Conservation (phyloP, 2,888 invertebrate genomes). For the Polylopha cassiicola region DNA sequence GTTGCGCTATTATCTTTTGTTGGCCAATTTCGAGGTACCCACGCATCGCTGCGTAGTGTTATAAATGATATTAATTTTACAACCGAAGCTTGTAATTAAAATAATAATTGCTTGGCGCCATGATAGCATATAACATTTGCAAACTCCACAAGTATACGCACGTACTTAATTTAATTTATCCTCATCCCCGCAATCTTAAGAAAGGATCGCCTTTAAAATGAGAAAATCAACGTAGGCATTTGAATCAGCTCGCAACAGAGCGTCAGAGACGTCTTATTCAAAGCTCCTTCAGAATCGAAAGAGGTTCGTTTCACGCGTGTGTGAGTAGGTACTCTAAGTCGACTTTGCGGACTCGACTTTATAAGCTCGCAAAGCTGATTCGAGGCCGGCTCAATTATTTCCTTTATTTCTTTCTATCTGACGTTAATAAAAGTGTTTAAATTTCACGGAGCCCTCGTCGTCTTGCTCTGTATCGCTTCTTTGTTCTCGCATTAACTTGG, state of each 20-base stretch:
- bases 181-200: constrained; percentile 21
- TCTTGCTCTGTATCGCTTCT: constrained; percentile 42
- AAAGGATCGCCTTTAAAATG: constrained; percentile 40
- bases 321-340: constrained; percentile 37
- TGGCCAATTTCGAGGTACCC: constrained; percentile 13
- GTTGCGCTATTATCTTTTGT: constrained; percentile 16
- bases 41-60: constrained; percentile 6
- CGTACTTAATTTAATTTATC: constrained; percentile 22
- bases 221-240: constrained; percentile 45
- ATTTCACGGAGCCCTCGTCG: constrained; percentile 40
- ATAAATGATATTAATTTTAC: constrained; percentile 6
- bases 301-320: constrained; percentile 49
- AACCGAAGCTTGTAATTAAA: constrained; percentile 2
- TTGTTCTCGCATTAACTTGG: constrained; percentile 50
- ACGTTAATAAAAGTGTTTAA: constrained; percentile 59
- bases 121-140: constrained; percentile 1
- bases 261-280: constrained; percentile 37
- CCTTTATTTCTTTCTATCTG: constrained; percentile 41
- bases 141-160: not conserved
- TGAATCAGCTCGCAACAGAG: constrained; percentile 42
- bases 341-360: constrained; percentile 36
- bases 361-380: constrained; percentile 46
- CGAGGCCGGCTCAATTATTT: constrained; percentile 41
- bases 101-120: not conserved
- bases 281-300: constrained; percentile 44